phyloP scores from a whole-genome alignment of 2,113 vertebrate genomes.

The Pipra filicauda region DNA sequence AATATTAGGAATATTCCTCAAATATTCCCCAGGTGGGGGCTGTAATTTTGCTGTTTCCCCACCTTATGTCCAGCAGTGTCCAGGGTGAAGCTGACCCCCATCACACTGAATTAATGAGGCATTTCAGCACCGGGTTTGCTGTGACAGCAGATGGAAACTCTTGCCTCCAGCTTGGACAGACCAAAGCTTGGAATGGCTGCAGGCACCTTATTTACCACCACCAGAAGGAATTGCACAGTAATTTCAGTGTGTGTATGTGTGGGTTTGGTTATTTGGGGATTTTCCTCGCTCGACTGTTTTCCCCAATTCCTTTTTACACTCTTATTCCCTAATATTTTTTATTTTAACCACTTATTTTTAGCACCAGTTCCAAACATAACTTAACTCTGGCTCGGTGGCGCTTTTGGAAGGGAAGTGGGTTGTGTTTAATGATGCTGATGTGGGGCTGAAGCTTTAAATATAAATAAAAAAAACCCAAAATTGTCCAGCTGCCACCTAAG shows the following conservation, averaged over 20 bases:
- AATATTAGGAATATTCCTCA: neutral
- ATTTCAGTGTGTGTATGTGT: neutral
- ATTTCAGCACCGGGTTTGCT: neutral
- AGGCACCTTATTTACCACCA: neutral
- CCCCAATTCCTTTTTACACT: constrained; percentile 10
- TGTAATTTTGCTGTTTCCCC: neutral
- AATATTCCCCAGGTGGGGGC: rapidly evolving
- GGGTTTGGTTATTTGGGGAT: neutral
- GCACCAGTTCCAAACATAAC: neutral
- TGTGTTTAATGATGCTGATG: neutral
- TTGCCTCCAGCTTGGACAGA: neutral
- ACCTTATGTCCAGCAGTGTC: neutral
- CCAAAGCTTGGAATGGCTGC: constrained; percentile 8
- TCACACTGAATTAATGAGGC: neutral
- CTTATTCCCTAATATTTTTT: neutral
- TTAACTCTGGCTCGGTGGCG: neutral
- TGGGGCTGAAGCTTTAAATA: neutral
- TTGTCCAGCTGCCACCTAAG: neutral
- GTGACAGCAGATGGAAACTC: neutral
- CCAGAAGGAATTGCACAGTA: constrained; percentile 12
- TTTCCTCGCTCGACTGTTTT: constrained; percentile 42
- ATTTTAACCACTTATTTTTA: neutral
- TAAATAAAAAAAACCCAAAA: neutral
- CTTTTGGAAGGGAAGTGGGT: neutral
- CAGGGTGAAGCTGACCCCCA: neutral